Conservation (phyloP, 2,888 invertebrate genomes). For the Coleophora flavipennella region DNA sequence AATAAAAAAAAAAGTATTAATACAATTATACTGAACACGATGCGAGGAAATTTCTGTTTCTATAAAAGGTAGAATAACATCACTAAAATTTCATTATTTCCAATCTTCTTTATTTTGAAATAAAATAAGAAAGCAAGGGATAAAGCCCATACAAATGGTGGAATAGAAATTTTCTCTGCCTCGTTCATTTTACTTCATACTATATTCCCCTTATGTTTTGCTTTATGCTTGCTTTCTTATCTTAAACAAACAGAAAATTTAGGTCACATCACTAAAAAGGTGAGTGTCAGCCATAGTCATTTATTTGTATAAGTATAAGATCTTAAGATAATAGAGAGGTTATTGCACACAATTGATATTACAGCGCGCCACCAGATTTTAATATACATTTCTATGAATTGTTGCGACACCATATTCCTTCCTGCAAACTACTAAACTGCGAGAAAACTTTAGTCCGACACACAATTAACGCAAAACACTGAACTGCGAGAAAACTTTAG, state of each 20-base stretch:
- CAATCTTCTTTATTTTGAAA: too few relatives aligned
- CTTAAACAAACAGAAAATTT: conserved; percentile 47
- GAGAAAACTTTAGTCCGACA: too few relatives aligned
- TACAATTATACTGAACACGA: conserved; percentile 37
- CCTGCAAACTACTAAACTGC: too few relatives aligned
- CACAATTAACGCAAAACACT: too few relatives aligned
- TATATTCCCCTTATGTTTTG: conserved; percentile 26
- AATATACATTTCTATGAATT: too few relatives aligned
- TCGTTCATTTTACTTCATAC: conserved; percentile 52
- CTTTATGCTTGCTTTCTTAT: conserved; percentile 70
- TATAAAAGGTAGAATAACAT: conserved; percentile 48
- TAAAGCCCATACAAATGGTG: conserved; percentile 33
- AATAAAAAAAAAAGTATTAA: conserved; percentile 21
- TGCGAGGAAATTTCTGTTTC: conserved; percentile 72
- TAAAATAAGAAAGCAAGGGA: conserved; percentile 61
- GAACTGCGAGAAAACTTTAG: too few relatives aligned
- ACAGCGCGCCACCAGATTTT: too few relatives aligned
- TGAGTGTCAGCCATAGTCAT: conserved; percentile 44
- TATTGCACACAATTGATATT: too few relatives aligned
- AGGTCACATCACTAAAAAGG: conserved; percentile 42
- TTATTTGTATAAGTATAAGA: conserved; percentile 49
- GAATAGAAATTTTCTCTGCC: conserved; percentile 71
- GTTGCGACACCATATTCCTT: too few relatives aligned
- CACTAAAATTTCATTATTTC: too few relatives aligned
- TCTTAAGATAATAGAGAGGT: conserved; percentile 29